phyloP scores from a whole-genome alignment of 2,888 invertebrate species.

The Leucozona laternaria region DNA sequence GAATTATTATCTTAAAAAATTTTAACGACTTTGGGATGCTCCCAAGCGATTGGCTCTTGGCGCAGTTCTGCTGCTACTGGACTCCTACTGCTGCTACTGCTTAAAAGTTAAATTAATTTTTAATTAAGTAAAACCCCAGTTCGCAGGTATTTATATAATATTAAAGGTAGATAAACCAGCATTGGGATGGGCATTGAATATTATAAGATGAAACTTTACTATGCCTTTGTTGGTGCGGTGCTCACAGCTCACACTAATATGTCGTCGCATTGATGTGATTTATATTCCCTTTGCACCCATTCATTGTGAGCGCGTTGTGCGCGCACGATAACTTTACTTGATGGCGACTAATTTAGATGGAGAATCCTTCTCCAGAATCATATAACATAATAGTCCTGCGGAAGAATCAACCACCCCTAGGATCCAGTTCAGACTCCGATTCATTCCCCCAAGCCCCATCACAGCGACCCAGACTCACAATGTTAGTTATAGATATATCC shows the following conservation, averaged over 20 bases:
- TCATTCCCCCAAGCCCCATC: background rate
- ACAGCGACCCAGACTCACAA: background rate
- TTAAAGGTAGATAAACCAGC: slow-evolving; percentile 40
- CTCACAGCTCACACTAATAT: slow-evolving; percentile 62
- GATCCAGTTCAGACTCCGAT: background rate
- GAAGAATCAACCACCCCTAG: slow-evolving; percentile 36
- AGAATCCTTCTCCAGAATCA: slow-evolving; percentile 52
- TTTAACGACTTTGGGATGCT: slow-evolving; percentile 48
- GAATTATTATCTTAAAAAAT: slow-evolving; percentile 64
- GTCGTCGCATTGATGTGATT: slow-evolving; percentile 76
- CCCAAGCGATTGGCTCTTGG: slow-evolving; percentile 32
- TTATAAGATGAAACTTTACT: slow-evolving; percentile 47
- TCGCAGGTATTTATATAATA: slow-evolving; percentile 38
- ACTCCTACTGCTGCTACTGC: slow-evolving; percentile 28
- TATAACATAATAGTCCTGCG: slow-evolving; percentile 59
- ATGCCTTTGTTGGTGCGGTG: slow-evolving; percentile 11
- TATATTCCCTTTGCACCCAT: slow-evolving; percentile 73
- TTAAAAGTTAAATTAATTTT: slow-evolving; percentile 67
- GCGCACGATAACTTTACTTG: slow-evolving; percentile 74
- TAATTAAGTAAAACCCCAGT: slow-evolving; percentile 65
- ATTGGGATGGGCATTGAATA: slow-evolving; percentile 11
- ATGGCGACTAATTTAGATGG: slow-evolving; percentile 72
- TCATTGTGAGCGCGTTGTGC: slow-evolving; percentile 65
- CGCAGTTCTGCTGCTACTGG: slow-evolving; percentile 8
- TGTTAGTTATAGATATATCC: slow-evolving; percentile 7